Evolutionary conservation across 2,888 invertebrate species (phyloP).

Genomic region (Meandrusa payeni): DNA sequence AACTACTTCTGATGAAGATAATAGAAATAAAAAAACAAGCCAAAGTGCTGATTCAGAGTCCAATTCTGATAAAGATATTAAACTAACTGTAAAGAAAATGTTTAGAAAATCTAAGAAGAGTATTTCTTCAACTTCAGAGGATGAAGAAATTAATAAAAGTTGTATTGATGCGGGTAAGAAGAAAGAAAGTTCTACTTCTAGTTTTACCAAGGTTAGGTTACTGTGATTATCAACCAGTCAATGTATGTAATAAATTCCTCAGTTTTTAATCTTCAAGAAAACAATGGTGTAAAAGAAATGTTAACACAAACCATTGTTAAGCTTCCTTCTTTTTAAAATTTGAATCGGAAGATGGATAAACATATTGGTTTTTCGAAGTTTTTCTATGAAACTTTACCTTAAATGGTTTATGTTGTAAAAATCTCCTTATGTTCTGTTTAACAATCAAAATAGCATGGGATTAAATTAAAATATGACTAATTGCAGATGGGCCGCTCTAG

Average conservation of each 20-base stretch:
- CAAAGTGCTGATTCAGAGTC: slow-evolving; percentile 26
- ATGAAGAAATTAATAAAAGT: not conserved
- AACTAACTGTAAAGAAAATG: slow-evolving; percentile 23
- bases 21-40: slow-evolving; percentile 20
- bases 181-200: slow-evolving; percentile 45
- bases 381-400: too few relatives aligned
- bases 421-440: too few relatives aligned
- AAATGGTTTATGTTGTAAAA: too few relatives aligned
- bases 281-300: too few relatives aligned
- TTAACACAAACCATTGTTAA: not conserved
- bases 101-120: slow-evolving; percentile 10
- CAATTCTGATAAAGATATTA: slow-evolving; percentile 38
- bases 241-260: not conserved
- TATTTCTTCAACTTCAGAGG: slow-evolving; percentile 3
- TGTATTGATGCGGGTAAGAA: too few relatives aligned
- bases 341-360: too few relatives aligned
- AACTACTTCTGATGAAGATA: slow-evolving; percentile 41
- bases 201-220: slow-evolving; percentile 60
- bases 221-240: not conserved
- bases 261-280: too few relatives aligned
- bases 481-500: slow-evolving; percentile 76
- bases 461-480: slow-evolving; percentile 39
- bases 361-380: too few relatives aligned
- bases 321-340: too few relatives aligned
- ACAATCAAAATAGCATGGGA: slow-evolving; percentile 7